Base-by-base conservation (phyloP, 2,888 invertebrate genomes). In the Plemyria rubiginata region DNA sequence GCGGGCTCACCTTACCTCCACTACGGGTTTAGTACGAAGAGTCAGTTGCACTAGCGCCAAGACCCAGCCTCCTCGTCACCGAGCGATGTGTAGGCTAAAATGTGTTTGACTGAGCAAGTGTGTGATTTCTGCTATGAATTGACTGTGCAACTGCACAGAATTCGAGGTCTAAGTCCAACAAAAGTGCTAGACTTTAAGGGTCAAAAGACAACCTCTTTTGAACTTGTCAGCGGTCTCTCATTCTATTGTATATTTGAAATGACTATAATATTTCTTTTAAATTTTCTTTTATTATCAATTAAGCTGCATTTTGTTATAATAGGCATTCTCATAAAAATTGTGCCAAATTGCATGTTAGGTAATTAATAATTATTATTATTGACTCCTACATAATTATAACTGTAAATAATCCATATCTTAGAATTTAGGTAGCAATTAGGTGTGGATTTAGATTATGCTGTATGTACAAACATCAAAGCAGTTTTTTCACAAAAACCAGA, bases 1-100 rank as follows among this genome's bases (percentile, higher is more conserved):
- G 93, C 94, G 6, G 94, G 93, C 60, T 94, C 94, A n/a, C 95
- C 94, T 48, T 94, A 94, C 79, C 86, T 94, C 60, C 94, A 94
- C 85, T 95, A 95, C 77, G 95, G 95, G 63, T 95, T 95, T 82
- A 94, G 94, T 78, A 90, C 90, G 38, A 92, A 92, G 68, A 91
- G 89, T 65, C 92, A 92, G 75, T 87, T 92, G 2, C 92, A 92
- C 92, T 92, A 92, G 85, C 92, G 86, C 79, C 85, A 86, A 70
- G 83, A 80, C 62, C 75, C 81, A 72, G 89, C 88, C 89, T 86
- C 87, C 84, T 88, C 90, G 82, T 84, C 90, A 11, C 87, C 90
- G 43, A 90, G 90, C 81, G 90, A 91, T 75, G 92, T 92, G 81
- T 92, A 90, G 87, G 81, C 83, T 77, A 56, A 22, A 53, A 69